These are phyloP conservation scores for Coelopa pilipes DNA, from an alignment of 2,888 invertebrate genomes.

Conservation along the genomic window DNA sequence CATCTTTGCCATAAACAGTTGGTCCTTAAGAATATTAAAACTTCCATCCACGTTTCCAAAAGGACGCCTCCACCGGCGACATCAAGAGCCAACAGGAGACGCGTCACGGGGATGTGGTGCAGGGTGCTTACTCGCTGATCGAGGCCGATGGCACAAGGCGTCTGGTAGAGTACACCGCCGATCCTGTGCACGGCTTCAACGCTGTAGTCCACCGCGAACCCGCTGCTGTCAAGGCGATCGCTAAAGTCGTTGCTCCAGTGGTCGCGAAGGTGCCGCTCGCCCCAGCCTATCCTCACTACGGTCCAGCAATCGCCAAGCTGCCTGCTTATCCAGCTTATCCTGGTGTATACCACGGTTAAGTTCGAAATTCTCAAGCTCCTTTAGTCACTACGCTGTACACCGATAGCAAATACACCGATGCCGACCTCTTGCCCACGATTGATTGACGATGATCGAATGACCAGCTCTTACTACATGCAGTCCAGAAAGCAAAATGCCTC, in stretches of 20 bases:
- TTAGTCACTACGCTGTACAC: conserved; percentile 24
- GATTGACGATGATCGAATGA: conserved; percentile 1
- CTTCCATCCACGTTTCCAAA: neutral
- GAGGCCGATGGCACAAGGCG: conserved; percentile 71
- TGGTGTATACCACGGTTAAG: conserved; percentile 43
- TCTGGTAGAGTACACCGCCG: conserved; percentile 71
- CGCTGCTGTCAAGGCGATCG: conserved; percentile 52
- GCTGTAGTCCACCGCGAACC: conserved; percentile 70
- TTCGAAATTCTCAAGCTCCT: conserved; percentile 28
- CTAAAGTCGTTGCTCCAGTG: conserved; percentile 55
- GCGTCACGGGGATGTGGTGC: conserved; percentile 70
- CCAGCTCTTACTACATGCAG: neutral
- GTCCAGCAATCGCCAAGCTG: conserved; percentile 48
- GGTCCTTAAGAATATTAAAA: too few relatives aligned
- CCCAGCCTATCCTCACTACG: conserved; percentile 48
- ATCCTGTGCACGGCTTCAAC: conserved; percentile 72
- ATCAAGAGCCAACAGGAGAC: conserved; percentile 70
- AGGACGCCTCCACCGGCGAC: conserved; percentile 70
- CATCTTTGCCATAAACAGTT: neutral
- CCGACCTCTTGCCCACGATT: conserved; percentile 30
- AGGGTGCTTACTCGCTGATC: conserved; percentile 69
- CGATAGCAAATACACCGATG: conserved; percentile 29
- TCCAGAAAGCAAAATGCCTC: neutral
- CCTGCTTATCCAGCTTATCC: conserved; percentile 44
- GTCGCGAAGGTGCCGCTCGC: conserved; percentile 57